These are phyloP conservation scores for Papilio elwesi DNA, from an alignment of 2,888 invertebrate species.

Conservation along the genomic window DNA sequence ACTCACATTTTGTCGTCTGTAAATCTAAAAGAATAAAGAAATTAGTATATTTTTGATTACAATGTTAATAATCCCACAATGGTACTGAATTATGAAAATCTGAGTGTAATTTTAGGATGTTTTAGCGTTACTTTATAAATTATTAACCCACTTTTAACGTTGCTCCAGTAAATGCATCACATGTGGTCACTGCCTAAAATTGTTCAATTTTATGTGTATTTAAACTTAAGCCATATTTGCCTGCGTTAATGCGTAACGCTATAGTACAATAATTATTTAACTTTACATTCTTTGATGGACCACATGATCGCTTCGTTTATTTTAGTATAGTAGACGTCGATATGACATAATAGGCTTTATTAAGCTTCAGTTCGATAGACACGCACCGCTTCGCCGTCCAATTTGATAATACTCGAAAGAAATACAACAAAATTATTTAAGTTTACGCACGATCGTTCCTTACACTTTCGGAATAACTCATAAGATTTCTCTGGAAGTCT, in stretches of 20 bases:
- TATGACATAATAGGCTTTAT: background rate
- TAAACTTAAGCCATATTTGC: conserved; percentile 18
- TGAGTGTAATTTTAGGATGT: conserved; percentile 17
- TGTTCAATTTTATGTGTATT: conserved; percentile 25
- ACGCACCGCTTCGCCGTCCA: conserved; percentile 61
- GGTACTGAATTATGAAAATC: conserved; percentile 17
- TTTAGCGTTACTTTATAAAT: conserved; percentile 8
- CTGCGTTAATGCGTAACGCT: conserved; percentile 4
- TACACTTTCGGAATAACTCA: conserved; percentile 20
- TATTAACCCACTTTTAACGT: conserved; percentile 5
- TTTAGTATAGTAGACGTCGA: background rate
- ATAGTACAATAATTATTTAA: conserved; percentile 31
- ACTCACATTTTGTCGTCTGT: conserved; percentile 1
- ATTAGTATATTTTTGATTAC: conserved; percentile 26
- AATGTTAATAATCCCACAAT: conserved; percentile 15
- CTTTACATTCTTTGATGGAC: conserved; percentile 16
- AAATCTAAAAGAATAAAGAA: conserved; percentile 13
- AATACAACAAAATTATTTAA: conserved; percentile 5
- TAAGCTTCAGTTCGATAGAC: conserved; percentile 42
- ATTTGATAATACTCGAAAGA: conserved; percentile 45
- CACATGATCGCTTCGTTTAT: conserved; percentile 29
- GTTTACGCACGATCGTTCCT: conserved; percentile 19
- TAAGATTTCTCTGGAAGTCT: background rate
- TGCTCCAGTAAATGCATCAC: conserved; percentile 11
- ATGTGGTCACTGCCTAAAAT: conserved; percentile 35